phyloP scores from a whole-genome alignment of 1,140 invertebrate genomes.

The Platyura marginata region DNA sequence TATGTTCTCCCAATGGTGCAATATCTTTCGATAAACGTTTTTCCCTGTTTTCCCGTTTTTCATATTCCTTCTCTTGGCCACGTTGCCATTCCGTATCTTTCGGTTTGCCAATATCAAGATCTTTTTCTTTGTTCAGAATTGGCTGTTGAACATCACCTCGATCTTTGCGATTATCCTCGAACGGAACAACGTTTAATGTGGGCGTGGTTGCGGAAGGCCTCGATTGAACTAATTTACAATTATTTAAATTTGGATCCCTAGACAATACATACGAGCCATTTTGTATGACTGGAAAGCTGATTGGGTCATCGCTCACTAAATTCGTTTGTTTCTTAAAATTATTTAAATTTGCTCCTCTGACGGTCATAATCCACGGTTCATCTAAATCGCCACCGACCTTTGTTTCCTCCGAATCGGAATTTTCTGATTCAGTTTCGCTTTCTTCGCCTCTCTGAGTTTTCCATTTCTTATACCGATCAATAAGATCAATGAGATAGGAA shows the following conservation, averaged over 20 bases:
- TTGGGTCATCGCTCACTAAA: not conserved
- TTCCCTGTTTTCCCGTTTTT: conserved; percentile 24
- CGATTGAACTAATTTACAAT: conserved; percentile 27
- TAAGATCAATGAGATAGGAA: conserved; percentile 86
- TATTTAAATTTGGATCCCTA: conserved; percentile 33
- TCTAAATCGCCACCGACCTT: conserved; percentile 65
- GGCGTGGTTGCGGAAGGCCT: not conserved
- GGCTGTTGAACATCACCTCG: not conserved
- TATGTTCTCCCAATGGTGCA: no score
- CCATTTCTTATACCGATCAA: conserved; percentile 93
- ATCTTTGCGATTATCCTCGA: not conserved
- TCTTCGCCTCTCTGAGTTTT: conserved; percentile 78
- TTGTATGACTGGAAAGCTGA: not conserved
- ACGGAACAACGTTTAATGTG: not conserved
- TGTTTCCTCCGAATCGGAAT: conserved; percentile 82
- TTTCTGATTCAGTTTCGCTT: conserved; percentile 87
- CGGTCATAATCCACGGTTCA: conserved; percentile 86
- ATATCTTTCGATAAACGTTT: conserved; percentile 36
- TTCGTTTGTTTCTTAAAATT: conserved; percentile 26
- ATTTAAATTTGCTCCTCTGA: conserved; percentile 57
- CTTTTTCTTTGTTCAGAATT: conserved; percentile 7
- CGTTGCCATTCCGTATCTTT: conserved; percentile 9
- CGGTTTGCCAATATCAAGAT: conserved; percentile 22
- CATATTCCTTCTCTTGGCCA: conserved; percentile 16
- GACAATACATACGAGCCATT: conserved; percentile 24